Conservation (phyloP, 2,888 invertebrate species). For the Ashinkailepas kermadecensis region DNA sequence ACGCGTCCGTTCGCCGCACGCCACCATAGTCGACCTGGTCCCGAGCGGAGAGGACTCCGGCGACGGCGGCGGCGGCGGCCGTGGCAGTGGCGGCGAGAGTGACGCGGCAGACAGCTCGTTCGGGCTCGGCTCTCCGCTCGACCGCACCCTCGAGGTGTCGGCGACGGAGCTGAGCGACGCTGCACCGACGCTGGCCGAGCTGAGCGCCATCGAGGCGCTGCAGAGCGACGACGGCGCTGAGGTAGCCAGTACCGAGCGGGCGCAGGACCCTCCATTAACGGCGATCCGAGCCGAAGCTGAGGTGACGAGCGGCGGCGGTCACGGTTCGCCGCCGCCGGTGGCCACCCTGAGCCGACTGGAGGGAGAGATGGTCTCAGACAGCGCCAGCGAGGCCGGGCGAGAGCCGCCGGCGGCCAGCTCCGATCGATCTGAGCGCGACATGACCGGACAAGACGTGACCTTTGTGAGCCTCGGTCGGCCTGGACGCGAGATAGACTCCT, state of each 20-base stretch:
- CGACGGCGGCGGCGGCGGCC: not conserved
- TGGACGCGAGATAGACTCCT: not conserved
- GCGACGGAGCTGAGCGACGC: not conserved
- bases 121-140: not conserved
- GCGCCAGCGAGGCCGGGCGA: not conserved
- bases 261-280: not conserved
- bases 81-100: not conserved
- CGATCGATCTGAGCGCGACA: not conserved
- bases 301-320: no score
- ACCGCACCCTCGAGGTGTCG: conserved; percentile 6
- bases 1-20: not conserved
- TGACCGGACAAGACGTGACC: no score
- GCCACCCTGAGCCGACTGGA: no score
- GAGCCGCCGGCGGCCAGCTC: not conserved
- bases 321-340: no score
- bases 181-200: not conserved
- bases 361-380: no score
- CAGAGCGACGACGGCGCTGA: not conserved
- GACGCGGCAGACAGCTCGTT: not conserved
- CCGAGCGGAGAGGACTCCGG: conserved; percentile 5
- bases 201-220: not conserved
- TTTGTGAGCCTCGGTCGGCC: no score
- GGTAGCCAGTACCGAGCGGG: not conserved
- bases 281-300: not conserved
- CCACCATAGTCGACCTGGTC: not conserved